Conservation (phyloP, 2,888 invertebrate species). For the Aphidius colemani region DNA sequence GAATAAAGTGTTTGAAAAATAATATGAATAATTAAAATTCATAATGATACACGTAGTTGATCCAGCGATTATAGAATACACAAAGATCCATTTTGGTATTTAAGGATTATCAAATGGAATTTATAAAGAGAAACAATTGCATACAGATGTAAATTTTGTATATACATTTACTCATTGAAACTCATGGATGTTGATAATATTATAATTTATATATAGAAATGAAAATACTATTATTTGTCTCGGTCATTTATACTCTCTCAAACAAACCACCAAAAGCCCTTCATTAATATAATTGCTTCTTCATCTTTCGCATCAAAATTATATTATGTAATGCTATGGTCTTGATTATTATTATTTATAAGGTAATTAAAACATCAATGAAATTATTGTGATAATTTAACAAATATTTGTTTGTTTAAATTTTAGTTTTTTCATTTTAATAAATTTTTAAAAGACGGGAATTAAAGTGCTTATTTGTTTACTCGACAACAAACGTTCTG, state of each 20-base stretch:
- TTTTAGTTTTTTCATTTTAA: no score
- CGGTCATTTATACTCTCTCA: slow-evolving; percentile 38
- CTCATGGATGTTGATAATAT: neutral
- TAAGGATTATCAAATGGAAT: no score
- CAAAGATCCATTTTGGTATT: no score
- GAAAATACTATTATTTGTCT: slow-evolving; percentile 52
- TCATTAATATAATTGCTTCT: slow-evolving; percentile 60
- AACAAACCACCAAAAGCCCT: slow-evolving; percentile 40
- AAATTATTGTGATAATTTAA: neutral
- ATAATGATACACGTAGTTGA: slow-evolving; percentile 23
- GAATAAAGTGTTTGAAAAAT: slow-evolving; percentile 17
- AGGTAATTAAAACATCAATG: slow-evolving; percentile 17
- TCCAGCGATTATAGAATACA: no score
- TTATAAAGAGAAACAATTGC: no score
- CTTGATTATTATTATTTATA: neutral
- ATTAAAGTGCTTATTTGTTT: no score
- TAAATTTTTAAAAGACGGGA: no score
- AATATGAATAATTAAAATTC: slow-evolving; percentile 29
- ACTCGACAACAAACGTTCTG: no score
- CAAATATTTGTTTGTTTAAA: no score
- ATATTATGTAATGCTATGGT: no score
- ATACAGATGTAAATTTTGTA: no score
- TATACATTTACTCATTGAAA: neutral
- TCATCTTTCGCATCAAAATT: slow-evolving; percentile 45
- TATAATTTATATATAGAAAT: slow-evolving; percentile 3